Base-by-base conservation (phyloP, 53 echinoderm and acorn worm species). In the Glandiceps talaboti region DNA sequence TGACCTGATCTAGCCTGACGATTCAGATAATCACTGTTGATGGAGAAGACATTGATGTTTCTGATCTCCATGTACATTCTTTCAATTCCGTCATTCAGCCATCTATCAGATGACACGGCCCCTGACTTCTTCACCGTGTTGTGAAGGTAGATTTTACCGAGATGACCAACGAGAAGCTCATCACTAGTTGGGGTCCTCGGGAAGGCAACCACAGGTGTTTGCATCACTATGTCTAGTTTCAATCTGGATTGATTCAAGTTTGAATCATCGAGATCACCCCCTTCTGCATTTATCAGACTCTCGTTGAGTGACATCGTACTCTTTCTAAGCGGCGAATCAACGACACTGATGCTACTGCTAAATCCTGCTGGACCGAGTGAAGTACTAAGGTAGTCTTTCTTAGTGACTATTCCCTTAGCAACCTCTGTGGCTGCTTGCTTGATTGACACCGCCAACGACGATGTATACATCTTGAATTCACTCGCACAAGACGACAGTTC, bases 391-490 rank as follows among this genome's bases (percentile, higher is more conserved):
- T 28, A 80, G 30, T 89, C 89, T 0, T 85, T 85, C 75, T 90
- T 81, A 30, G 87, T 85, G 0, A 99, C 88, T 30, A 99, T 93
- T 30, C 92, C 99, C 86, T 82, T 91, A n/a, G 99, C 99, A 25
- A 86, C 99, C 28, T 87, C 93, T 73, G 91, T 90, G 26, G 99
- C 99, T 26, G 87, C 99, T 81, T 91, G 90, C 86, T 99, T 92
- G 14, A 99, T 84, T 0, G 99, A 93, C 45, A 85, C 89, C 25
- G 93, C 99, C 27, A 93, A 87, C 14, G 90, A 80, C 30, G 88
- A 64, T 28, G 91, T 86, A 6, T 92, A 94, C 80, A 91, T 94
- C 30, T 99, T 90, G 78, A 99, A 99, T 79, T 99, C 99, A 73
- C 93, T 89, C 30, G 92, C 74, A 75, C 91, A 92, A 29, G 85